phyloP scores from a whole-genome alignment of 2,113 vertebrate genomes.

The Sebastes schlegelii region DNA sequence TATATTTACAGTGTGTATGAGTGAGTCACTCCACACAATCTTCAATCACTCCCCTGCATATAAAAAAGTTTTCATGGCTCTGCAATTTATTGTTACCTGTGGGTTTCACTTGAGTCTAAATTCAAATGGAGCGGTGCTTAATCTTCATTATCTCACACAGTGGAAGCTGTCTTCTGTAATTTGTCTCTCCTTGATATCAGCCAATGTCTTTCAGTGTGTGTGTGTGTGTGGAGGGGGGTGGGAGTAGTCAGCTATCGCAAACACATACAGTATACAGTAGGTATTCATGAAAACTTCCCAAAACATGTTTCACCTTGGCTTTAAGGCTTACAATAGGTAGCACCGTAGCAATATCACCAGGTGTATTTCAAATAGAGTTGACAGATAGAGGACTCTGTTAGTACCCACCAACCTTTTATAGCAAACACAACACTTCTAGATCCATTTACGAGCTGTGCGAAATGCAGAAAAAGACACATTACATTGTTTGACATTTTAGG shows the following conservation, averaged over 20 bases:
- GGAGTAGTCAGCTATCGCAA: neutral
- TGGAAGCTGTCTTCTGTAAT: neutral
- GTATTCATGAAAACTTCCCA: neutral
- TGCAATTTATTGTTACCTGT: slow-evolving; percentile 7
- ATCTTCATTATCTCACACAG: slow-evolving; percentile 17
- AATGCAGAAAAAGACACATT: neutral
- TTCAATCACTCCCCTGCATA: neutral
- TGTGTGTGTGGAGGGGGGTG: neutral
- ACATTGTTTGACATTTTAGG: slow-evolving; percentile 23
- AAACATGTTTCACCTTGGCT: neutral
- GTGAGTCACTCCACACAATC: slow-evolving; percentile 6
- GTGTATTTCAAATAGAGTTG: neutral
- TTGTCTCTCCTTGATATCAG: neutral
- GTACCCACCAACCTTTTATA: neutral
- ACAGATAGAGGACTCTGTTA: neutral
- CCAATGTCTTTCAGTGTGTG: neutral
- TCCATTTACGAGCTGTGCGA: neutral
- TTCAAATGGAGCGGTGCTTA: slow-evolving; percentile 24
- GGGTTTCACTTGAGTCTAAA: neutral
- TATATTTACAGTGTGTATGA: neutral
- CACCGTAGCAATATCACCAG: neutral
- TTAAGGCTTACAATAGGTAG: neutral
- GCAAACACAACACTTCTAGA: slow-evolving; percentile 2
- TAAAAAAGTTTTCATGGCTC: slow-evolving; percentile 2
- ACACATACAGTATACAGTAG: neutral